A percentile compares a stretch with the other conserved stretches of the same genome.
phyloP scores from a whole-genome alignment of 2,113 vertebrate species.

The Capreolus pygargus region DNA sequence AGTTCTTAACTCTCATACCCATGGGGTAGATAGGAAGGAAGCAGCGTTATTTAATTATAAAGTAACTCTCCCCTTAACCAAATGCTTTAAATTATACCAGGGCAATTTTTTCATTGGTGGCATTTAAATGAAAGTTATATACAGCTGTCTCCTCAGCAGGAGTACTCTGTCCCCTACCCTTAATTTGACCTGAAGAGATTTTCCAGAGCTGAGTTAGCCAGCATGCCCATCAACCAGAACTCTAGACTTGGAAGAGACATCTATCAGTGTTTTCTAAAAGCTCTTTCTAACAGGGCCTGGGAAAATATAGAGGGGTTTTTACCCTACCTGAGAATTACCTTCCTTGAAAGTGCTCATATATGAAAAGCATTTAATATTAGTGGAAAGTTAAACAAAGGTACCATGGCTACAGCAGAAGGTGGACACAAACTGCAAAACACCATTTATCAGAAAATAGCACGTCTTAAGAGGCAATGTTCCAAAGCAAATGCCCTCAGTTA shows the following conservation, averaged over 20 bases:
- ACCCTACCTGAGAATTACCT: neutral
- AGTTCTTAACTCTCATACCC: slow-evolving; percentile 61
- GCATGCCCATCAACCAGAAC: slow-evolving; percentile 34
- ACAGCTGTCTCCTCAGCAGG: slow-evolving; percentile 32
- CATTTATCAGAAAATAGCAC: neutral
- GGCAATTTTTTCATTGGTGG: slow-evolving; percentile 50
- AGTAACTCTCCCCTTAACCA: slow-evolving; percentile 66
- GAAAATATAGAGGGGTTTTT: neutral
- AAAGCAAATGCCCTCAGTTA: neutral
- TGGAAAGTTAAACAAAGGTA: slow-evolving; percentile 5
- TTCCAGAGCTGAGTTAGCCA: slow-evolving; percentile 46
- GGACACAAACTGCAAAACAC: neutral
- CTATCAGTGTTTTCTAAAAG: slow-evolving; percentile 46
- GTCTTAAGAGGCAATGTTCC: neutral
- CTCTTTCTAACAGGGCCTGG: neutral
- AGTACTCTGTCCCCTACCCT: slow-evolving; percentile 25
- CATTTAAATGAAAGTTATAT: slow-evolving; percentile 65
- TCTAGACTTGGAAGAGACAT: neutral
- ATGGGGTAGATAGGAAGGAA: slow-evolving; percentile 67
- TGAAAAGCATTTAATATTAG: neutral
- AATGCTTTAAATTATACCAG: slow-evolving; percentile 66
- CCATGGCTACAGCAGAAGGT: neutral
- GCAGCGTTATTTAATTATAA: slow-evolving; percentile 71
- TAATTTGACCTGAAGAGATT: slow-evolving; percentile 60
- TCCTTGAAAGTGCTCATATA: neutral